Evolutionary conservation across 2,888 invertebrate genomes (phyloP).

Genomic region (Plebejus melissa): DNA sequence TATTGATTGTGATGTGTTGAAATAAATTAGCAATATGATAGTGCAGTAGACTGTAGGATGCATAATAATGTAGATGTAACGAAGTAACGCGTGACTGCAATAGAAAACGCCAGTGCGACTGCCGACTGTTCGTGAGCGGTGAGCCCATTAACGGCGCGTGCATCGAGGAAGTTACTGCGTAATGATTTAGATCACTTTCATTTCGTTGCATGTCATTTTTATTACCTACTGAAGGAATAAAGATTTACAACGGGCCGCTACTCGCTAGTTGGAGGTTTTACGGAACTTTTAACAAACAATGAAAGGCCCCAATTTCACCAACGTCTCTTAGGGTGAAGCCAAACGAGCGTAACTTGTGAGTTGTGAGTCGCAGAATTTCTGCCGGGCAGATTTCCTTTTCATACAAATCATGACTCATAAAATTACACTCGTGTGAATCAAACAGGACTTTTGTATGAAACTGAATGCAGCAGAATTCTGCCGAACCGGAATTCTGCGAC

Average conservation of each 20-base stretch:
- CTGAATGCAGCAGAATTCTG: too few species aligned
- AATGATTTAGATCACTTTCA: slow-evolving; percentile 32
- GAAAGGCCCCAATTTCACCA: neutral
- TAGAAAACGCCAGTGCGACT: slow-evolving; percentile 39
- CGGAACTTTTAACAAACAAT: neutral
- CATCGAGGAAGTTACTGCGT: slow-evolving; percentile 28
- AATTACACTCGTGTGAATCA: too few species aligned
- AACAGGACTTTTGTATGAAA: too few species aligned
- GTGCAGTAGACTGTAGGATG: neutral
- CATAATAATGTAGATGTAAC: slow-evolving; percentile 34
- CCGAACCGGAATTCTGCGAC: too few species aligned
- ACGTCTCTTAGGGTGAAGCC: too few species aligned
- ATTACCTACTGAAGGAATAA: neutral
- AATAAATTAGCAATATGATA: slow-evolving; percentile 12
- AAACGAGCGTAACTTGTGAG: too few species aligned
- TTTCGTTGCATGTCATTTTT: slow-evolving; percentile 29
- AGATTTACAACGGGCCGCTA: neutral
- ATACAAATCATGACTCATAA: too few species aligned
- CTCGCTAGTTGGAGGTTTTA: neutral
- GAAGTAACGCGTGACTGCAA: slow-evolving; percentile 41
- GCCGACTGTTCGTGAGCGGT: slow-evolving; percentile 32
- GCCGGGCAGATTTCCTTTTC: too few species aligned
- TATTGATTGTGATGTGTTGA: slow-evolving; percentile 5
- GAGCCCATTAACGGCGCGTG: slow-evolving; percentile 31
- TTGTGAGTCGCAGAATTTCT: too few species aligned